A percentile compares a stretch with the other conserved stretches of the same genome.
These are phyloP conservation scores for Gallinago paraguaiae DNA, from an alignment of 2,113 vertebrate genomes.

Conservation along the genomic window DNA sequence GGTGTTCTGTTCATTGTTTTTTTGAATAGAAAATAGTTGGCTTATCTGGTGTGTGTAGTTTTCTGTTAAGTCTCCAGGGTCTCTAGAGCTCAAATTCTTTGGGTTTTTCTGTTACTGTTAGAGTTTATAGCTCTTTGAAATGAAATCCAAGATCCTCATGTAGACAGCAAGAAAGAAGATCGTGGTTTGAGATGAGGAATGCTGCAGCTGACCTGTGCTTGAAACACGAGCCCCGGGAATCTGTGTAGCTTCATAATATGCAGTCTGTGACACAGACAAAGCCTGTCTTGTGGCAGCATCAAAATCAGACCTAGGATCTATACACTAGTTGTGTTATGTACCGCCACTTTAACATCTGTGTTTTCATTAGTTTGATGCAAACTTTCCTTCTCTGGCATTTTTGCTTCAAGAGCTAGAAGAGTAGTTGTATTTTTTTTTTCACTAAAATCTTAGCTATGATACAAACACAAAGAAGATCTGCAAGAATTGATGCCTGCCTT, in stretches of 20 bases:
- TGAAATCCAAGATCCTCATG: not conserved
- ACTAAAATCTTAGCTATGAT: not conserved
- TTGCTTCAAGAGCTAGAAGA: not conserved
- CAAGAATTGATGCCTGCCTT: not conserved
- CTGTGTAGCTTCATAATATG: not conserved
- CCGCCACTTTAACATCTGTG: not conserved
- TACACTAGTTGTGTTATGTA: not conserved
- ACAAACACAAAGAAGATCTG: not conserved
- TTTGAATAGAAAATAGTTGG: not conserved
- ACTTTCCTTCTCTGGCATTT: not conserved
- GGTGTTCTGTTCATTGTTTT: not conserved
- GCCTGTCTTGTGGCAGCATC: rapidly evolving
- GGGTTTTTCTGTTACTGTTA: not conserved
- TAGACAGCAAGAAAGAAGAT: not conserved
- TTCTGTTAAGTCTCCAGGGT: not conserved
- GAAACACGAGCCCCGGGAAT: not conserved
- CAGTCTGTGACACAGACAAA: not conserved
- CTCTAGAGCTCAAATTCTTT: not conserved
- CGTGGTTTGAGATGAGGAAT: not conserved
- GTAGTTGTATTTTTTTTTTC: not conserved
- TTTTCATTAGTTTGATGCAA: not conserved
- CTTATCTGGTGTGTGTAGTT: not conserved
- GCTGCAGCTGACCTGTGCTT: not conserved
- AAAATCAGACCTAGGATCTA: not conserved
- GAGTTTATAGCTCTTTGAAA: not conserved